These are phyloP conservation scores for Lophius piscatorius DNA, from an alignment of 2,113 vertebrate genomes.

Conservation along the genomic window DNA sequence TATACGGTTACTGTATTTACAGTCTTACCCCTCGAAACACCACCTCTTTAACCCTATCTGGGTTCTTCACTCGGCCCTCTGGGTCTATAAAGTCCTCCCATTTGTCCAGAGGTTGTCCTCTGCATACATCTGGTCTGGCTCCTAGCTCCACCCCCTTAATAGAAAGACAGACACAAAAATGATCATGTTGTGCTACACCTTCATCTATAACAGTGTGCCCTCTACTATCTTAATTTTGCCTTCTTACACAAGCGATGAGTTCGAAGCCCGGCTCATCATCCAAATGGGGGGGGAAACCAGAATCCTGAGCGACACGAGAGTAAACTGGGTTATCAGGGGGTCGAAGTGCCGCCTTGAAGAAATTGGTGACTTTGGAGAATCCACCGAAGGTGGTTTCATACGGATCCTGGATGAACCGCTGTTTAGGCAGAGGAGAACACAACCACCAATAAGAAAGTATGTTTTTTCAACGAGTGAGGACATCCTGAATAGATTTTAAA, in stretches of 20 bases:
- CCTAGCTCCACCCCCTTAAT: slow-evolving; percentile 84
- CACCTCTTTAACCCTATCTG: slow-evolving; percentile 80
- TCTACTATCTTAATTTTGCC: neutral
- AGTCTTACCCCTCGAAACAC: slow-evolving; percentile 88
- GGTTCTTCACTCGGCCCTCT: slow-evolving; percentile 81
- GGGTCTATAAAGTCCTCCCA: slow-evolving; percentile 85
- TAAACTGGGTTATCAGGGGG: slow-evolving; percentile 79
- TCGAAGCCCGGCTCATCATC: slow-evolving; percentile 92
- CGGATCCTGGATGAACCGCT: slow-evolving; percentile 92
- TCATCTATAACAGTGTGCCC: accelerated
- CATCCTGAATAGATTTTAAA: too few relatives aligned
- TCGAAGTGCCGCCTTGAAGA: slow-evolving; percentile 87
- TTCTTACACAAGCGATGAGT: slow-evolving; percentile 90
- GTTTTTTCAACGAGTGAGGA: too few relatives aligned
- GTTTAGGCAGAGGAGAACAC: neutral
- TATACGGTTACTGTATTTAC: too few relatives aligned
- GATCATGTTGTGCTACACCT: neutral
- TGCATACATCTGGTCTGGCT: slow-evolving; percentile 79
- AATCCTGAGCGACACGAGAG: slow-evolving; percentile 28
- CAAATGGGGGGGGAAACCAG: slow-evolving; percentile 31
- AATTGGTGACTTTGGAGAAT: slow-evolving; percentile 93
- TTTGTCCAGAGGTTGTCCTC: slow-evolving; percentile 80
- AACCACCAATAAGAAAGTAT: too few relatives aligned
- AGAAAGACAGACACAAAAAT: slow-evolving; percentile 9
- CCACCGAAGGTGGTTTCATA: slow-evolving; percentile 91